Evolutionary conservation across 2,113 vertebrate genomes (phyloP).

Genomic region (Terrapene triunguis): DNA sequence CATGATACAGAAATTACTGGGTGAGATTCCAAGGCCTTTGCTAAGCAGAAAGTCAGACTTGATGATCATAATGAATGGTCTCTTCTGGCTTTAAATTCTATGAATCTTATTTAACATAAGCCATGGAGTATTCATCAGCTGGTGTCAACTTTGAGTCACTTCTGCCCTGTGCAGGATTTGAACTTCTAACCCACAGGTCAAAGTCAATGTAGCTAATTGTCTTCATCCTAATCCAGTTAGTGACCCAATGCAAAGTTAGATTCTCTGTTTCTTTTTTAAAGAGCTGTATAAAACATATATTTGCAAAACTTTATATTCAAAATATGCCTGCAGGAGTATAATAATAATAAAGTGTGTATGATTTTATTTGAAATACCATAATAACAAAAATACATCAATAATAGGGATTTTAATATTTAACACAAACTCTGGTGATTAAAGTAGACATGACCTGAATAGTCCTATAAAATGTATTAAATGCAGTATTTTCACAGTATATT

Average conservation of each 20-base stretch:
- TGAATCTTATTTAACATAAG: not conserved
- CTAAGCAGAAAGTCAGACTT: not conserved
- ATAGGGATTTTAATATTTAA: conserved; percentile 4
- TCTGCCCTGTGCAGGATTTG: not conserved
- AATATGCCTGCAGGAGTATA: not conserved
- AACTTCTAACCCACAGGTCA: not conserved
- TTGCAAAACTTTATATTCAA: not conserved
- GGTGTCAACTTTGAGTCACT: not conserved
- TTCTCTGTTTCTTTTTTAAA: not conserved
- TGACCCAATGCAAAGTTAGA: not conserved
- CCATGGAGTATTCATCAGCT: not conserved
- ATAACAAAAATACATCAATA: not conserved
- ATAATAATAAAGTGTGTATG: not conserved
- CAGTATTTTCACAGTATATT: conserved; percentile 1
- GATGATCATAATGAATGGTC: not conserved
- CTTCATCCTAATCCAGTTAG: not conserved
- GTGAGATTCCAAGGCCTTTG: not conserved
- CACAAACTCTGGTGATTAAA: conserved; percentile 35
- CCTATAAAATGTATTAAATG: not conserved
- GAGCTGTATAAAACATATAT: not conserved
- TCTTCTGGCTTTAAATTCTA: not conserved
- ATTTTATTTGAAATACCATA: conserved; percentile 22
- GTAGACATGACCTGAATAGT: conserved; percentile 13
- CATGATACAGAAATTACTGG: not conserved
- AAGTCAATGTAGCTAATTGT: not conserved